These are phyloP conservation scores for Casuarius casuarius DNA, from an alignment of 2,113 vertebrate species.

Conservation along the genomic window DNA sequence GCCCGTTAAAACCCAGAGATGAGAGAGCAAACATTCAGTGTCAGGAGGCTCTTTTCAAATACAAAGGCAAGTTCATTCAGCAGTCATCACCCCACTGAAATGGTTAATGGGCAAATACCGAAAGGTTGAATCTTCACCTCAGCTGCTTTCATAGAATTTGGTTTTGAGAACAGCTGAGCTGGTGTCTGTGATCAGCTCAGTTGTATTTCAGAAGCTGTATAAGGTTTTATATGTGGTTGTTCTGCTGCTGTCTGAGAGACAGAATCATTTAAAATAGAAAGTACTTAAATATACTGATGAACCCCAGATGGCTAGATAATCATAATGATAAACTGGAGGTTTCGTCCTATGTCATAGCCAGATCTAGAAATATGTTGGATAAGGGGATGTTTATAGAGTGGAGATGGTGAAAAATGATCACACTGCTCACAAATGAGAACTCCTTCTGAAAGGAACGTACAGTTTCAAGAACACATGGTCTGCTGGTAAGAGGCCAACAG, in stretches of 20 bases:
- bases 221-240: neutral
- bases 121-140: neutral
- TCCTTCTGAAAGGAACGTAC: constrained; percentile 1
- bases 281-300: neutral
- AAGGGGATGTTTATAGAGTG: neutral
- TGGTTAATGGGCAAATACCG: neutral
- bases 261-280: neutral
- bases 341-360: neutral
- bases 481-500: constrained; percentile 23
- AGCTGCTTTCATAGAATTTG: neutral
- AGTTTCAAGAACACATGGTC: constrained; percentile 50
- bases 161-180: neutral
- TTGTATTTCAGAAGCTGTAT: neutral
- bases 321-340: neutral
- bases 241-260: neutral
- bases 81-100: neutral
- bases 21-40: neutral
- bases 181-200: neutral
- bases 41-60: neutral
- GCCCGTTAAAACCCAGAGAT: neutral
- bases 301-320: neutral
- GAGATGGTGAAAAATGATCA: constrained; percentile 22
- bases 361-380: neutral
- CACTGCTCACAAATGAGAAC: constrained; percentile 25
- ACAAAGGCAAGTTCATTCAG: neutral